phyloP scores from a whole-genome alignment of 1,140 invertebrate genomes.

The Thaumetopoea pityocampa region DNA sequence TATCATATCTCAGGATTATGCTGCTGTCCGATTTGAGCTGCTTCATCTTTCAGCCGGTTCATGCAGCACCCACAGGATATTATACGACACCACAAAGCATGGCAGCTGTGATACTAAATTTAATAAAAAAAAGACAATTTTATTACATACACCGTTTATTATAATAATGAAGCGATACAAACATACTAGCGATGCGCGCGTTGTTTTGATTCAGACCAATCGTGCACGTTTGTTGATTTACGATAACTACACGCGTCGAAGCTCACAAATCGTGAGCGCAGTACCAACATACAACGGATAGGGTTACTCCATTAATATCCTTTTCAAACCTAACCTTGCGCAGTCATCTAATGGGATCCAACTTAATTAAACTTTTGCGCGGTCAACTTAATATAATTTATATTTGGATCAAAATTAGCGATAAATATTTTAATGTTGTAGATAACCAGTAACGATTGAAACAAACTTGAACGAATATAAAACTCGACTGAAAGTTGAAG shows the following conservation, averaged over 20 bases:
- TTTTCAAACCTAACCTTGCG: too few species aligned
- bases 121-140: conserved; percentile 29
- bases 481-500: too few species aligned
- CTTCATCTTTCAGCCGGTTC: not conserved
- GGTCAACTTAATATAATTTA: too few species aligned
- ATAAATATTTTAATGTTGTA: too few species aligned
- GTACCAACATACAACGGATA: conserved; percentile 1
- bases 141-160: conserved; percentile 31
- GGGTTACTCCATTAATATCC: not conserved
- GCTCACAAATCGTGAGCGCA: not conserved
- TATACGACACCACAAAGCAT: too few species aligned
- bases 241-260: not conserved
- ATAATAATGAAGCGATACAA: conserved; percentile 49
- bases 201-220: conserved; percentile 6
- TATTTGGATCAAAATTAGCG: too few species aligned
- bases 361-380: too few species aligned
- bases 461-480: too few species aligned
- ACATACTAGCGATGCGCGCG: conserved; percentile 33
- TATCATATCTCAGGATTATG: too few species aligned
- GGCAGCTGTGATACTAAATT: not conserved
- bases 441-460: too few species aligned
- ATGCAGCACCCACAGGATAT: too few species aligned
- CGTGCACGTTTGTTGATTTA: not conserved
- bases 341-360: too few species aligned
- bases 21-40: not conserved